A percentile compares a stretch with the other conserved stretches of the same genome.
phyloP scores from a whole-genome alignment of 2,797 vertebrate species.

The Alca torda region DNA sequence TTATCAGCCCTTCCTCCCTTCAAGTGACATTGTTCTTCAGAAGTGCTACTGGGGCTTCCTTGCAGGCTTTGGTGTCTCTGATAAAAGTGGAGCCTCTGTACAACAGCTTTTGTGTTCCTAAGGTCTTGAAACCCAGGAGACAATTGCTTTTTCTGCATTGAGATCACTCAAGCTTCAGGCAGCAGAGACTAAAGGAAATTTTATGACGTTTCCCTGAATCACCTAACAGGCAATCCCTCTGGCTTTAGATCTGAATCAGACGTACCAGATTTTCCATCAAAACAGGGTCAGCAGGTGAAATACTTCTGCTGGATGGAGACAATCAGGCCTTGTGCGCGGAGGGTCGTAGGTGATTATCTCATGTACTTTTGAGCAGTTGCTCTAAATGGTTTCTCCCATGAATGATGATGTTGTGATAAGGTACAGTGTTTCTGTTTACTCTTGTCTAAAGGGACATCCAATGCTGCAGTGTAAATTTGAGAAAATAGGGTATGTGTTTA shows the following conservation, averaged over 20 bases:
- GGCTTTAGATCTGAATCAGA: neutral
- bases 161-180: neutral
- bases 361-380: neutral
- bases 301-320: neutral
- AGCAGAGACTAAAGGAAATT: neutral
- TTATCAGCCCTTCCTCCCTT: neutral
- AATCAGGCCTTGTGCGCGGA: neutral
- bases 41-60: neutral
- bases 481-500: constrained; percentile 25
- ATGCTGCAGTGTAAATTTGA: neutral
- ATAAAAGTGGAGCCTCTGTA: rapidly evolving
- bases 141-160: neutral
- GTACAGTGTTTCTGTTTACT: constrained; percentile 60
- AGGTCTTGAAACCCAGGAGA: neutral
- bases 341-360: neutral
- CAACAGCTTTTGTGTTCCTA: neutral
- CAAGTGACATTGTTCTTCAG: neutral
- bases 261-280: neutral
- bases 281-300: neutral
- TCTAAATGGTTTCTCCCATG: neutral
- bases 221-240: neutral
- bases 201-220: neutral
- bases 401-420: neutral
- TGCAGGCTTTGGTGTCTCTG: neutral
- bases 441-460: neutral